Conservation (phyloP, 2,797 vertebrate genomes). For the Girardinus metallicus region DNA sequence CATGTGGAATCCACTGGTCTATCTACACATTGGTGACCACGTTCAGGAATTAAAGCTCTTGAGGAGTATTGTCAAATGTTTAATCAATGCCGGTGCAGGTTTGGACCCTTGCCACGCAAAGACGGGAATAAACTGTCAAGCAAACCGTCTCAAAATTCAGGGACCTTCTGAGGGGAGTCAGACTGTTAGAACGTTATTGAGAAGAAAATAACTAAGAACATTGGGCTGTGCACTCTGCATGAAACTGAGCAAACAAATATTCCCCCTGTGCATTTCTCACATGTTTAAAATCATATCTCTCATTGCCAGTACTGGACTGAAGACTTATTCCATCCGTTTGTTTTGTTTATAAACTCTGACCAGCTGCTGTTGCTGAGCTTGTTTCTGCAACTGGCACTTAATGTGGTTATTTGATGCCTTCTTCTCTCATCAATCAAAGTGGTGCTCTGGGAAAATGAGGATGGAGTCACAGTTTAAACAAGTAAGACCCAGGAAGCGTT, state of each 20-base stretch:
- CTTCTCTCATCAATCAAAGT: constrained; percentile 66
- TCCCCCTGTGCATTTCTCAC: constrained; percentile 9
- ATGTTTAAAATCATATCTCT: constrained; percentile 35
- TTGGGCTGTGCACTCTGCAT: constrained; percentile 36
- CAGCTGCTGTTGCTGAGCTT: constrained; percentile 38
- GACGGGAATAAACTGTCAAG: constrained; percentile 14
- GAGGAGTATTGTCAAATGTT: constrained; percentile 6
- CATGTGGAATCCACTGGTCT: constrained; percentile 29
- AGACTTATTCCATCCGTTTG: constrained; percentile 16
- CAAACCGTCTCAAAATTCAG: constrained; percentile 51
- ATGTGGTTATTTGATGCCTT: constrained; percentile 65
- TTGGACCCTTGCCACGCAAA: constrained; percentile 21
- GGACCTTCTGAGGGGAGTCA: constrained; percentile 42
- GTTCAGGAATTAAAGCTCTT: constrained; percentile 33
- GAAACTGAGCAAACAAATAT: constrained; percentile 29
- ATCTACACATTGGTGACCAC: constrained; percentile 24
- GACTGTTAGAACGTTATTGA: constrained; percentile 6
- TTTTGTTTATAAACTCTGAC: constrained; percentile 33
- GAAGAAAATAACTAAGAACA: constrained; percentile 15
- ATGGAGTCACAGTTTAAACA: constrained; percentile 25
- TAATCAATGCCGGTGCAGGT: constrained; percentile 8
- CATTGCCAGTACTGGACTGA: constrained; percentile 29
- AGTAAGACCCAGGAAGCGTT: constrained; percentile 59
- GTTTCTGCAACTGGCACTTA: constrained; percentile 55
- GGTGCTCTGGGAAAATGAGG: constrained; percentile 62